phyloP scores from a whole-genome alignment of 2,797 vertebrate genomes.

The Alectoris magna region DNA sequence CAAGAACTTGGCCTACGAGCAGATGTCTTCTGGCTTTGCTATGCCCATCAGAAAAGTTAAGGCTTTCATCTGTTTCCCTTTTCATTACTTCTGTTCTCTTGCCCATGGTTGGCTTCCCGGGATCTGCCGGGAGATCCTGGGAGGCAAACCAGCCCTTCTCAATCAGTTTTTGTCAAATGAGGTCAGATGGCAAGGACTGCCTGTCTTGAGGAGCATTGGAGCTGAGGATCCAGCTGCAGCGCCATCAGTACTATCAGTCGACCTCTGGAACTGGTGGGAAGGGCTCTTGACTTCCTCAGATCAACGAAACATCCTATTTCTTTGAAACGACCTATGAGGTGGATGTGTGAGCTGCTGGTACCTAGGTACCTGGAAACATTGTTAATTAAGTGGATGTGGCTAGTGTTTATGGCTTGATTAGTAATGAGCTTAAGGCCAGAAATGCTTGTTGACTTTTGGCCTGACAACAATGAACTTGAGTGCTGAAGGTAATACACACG shows the following conservation, averaged over 20 bases:
- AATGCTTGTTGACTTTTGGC: neutral
- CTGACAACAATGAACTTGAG: neutral
- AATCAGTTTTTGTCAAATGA: neutral
- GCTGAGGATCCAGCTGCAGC: neutral
- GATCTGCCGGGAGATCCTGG: neutral
- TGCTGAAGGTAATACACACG: neutral
- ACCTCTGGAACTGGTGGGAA: neutral
- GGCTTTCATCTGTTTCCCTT: neutral
- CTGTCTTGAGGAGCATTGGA: neutral
- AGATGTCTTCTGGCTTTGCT: neutral
- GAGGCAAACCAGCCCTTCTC: neutral
- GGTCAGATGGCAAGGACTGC: neutral
- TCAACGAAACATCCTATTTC: neutral
- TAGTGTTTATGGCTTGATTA: neutral
- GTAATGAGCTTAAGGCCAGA: neutral
- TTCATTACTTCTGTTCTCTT: neutral
- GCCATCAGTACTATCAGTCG: neutral
- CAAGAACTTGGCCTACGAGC: neutral
- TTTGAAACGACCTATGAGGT: neutral
- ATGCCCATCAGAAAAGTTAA: neutral
- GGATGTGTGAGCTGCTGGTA: neutral
- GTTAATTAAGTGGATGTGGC: neutral
- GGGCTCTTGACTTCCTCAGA: neutral
- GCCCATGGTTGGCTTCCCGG: fast-evolving
- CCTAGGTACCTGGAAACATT: neutral